Percentiles rank a stretch among this genome's conserved stretches.
Conservation (phyloP, 2,888 invertebrate species). For the Eristalis intricaria region DNA sequence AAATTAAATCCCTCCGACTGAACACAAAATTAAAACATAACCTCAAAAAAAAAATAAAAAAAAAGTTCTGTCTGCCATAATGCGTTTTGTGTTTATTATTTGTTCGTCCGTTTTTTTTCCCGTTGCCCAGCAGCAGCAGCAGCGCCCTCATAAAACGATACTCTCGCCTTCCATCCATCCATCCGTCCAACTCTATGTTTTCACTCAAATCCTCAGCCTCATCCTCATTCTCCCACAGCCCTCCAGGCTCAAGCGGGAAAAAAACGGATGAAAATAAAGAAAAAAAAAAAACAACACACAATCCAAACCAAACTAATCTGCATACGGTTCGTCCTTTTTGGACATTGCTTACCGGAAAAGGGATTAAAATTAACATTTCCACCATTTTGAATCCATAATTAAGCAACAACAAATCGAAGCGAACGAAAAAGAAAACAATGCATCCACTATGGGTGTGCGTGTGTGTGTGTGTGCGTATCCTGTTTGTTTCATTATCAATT, state of each 20-base stretch:
- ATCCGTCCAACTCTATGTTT: not conserved
- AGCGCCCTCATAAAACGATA: conserved; percentile 21
- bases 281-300: not conserved
- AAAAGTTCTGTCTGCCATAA: not conserved
- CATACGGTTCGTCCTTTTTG: conserved; percentile 4
- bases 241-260: not conserved
- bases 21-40: conserved; percentile 21
- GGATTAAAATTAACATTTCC: conserved; percentile 59
- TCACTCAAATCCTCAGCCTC: conserved; percentile 30
- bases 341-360: conserved; percentile 11
- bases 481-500: conserved; percentile 25
- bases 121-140: not conserved
- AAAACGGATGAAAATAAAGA: not conserved
- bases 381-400: conserved; percentile 69
- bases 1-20: conserved; percentile 12
- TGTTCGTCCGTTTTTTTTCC: not conserved
- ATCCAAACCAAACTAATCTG: conserved; percentile 46
- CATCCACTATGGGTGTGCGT: not conserved
- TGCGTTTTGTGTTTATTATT: not conserved
- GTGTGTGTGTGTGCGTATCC: conserved; percentile 1
- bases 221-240: not conserved
- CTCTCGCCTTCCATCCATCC: not conserved
- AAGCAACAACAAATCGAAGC: conserved; percentile 35
- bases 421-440: not conserved
- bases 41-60: conserved; percentile 18